phyloP scores from a whole-genome alignment of 2,888 invertebrate genomes.

The Dendrolimus pini region DNA sequence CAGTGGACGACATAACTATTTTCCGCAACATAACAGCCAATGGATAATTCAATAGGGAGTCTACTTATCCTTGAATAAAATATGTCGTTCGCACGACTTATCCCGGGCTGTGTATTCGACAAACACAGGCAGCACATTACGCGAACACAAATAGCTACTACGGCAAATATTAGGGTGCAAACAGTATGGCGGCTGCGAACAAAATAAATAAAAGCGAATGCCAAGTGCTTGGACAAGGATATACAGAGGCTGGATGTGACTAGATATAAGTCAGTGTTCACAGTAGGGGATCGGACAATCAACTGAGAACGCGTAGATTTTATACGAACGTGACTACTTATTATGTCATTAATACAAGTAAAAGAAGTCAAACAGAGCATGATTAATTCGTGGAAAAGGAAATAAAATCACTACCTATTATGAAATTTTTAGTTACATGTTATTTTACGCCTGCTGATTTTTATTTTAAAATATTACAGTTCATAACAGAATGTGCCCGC shows the following conservation, averaged over 20 bases:
- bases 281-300: too few species aligned
- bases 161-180: constrained; percentile 13
- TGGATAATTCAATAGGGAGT: background rate
- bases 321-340: too few species aligned
- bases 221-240: constrained; percentile 15
- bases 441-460: too few species aligned
- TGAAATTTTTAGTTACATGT: too few species aligned
- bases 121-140: constrained; percentile 21
- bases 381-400: too few species aligned
- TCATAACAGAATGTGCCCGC: too few species aligned
- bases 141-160: constrained; percentile 18
- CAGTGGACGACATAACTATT: background rate
- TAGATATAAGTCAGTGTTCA: background rate
- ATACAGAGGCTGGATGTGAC: background rate
- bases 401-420: too few species aligned
- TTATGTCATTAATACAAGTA: too few species aligned
- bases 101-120: constrained; percentile 11
- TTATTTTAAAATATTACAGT: too few species aligned
- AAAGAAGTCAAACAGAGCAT: too few species aligned
- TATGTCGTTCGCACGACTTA: background rate
- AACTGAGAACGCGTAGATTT: too few species aligned
- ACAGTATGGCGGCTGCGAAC: constrained; percentile 22
- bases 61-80: background rate
- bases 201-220: constrained; percentile 39
- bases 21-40: background rate